These are phyloP conservation scores for Leptopilina drosophilae DNA, from an alignment of 2,888 invertebrate species.

Conservation along the genomic window DNA sequence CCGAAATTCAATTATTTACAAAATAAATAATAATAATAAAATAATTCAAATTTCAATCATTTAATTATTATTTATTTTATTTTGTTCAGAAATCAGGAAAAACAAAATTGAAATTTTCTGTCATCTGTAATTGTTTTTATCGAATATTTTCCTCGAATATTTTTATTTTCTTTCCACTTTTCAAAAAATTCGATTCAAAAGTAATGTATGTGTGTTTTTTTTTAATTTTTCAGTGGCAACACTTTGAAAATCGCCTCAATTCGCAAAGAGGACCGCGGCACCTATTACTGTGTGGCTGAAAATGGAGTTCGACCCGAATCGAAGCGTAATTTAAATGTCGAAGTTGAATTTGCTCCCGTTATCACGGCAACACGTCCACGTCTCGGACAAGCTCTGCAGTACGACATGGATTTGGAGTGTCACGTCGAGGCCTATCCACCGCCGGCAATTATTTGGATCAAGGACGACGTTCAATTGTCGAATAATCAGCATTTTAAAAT, in stretches of 20 bases:
- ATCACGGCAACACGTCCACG: conserved; percentile 90
- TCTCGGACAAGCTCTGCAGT: conserved; percentile 92
- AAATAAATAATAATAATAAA: too few species aligned
- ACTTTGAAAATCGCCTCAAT: conserved; percentile 86
- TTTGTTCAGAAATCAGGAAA: too few species aligned
- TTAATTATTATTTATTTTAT: too few species aligned
- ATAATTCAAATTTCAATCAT: too few species aligned
- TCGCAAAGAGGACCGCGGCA: conserved; percentile 93
- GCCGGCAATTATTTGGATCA: conserved; percentile 94
- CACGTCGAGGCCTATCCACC: conserved; percentile 97
- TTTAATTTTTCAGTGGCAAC: conserved; percentile 82
- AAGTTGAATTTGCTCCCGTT: conserved; percentile 91
- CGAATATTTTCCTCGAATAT: too few species aligned
- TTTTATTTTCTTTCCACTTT: too few species aligned
- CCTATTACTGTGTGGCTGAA: conserved; percentile 95
- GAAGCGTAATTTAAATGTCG: conserved; percentile 90
- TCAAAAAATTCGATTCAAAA: too few species aligned
- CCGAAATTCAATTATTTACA: too few species aligned
- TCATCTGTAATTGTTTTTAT: too few species aligned
- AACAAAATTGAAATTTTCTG: too few species aligned
- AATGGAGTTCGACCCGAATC: conserved; percentile 93
- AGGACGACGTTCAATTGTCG: conserved; percentile 88
- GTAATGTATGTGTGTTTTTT: too few species aligned
- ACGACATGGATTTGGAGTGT: conserved; percentile 96
- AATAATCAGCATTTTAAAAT: conserved; percentile 95